Evolutionary conservation across 2,113 vertebrate species (phyloP), one percentile per base, ranked within the genome.

Genomic region (Taurulus bubalis): DNA sequence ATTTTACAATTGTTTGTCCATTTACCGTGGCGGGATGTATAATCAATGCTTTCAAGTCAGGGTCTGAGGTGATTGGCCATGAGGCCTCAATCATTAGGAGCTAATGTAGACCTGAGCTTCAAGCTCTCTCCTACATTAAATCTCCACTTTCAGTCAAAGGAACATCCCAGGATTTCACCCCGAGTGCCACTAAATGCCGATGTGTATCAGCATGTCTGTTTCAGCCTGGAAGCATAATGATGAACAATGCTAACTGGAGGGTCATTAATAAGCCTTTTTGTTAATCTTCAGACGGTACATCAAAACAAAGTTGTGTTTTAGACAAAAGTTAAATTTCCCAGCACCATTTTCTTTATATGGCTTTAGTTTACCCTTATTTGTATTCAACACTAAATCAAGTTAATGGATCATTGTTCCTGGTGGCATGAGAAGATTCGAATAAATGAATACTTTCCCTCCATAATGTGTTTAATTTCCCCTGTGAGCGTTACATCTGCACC

Each of bases 21-120:
- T 87, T 83, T 67, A 59, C 64, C 60, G 3, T n/a, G 38, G 55
- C 70, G 69, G 66, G 53, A 76, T 81, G 45, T 72, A 40, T 81
- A 91, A 90, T 92, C 90, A 87, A 83, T 89, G 60, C 59, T 70
- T 49, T 87, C 53, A 80, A 79, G 89, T 89, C 71, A 56, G 49
- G 67, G 14, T n/a, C 70, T 16, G 76, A 64, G 56, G 58, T 36
- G 47, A 80, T 86, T 56, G 58, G 62, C 87, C 79, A 77, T n/a
- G n/a, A n/a, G 40, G 82, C 45, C 56, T 79, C 45, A 51, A 65
- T 87, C 85, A 84, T 92, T 79, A 89, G 65, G 71, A 42, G 71
- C 63, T 75, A 85, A 82, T 75, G 79, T 55, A 87, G 60, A 76
- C 6, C 81, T 42, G 58, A 72, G 55, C 60, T 66, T 28, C 26